Evolutionary conservation across 64 coral and sea anemone species (phyloP), one percentile per base, ranked within the genome.

Genomic region (Astreopora myriophthalma): DNA sequence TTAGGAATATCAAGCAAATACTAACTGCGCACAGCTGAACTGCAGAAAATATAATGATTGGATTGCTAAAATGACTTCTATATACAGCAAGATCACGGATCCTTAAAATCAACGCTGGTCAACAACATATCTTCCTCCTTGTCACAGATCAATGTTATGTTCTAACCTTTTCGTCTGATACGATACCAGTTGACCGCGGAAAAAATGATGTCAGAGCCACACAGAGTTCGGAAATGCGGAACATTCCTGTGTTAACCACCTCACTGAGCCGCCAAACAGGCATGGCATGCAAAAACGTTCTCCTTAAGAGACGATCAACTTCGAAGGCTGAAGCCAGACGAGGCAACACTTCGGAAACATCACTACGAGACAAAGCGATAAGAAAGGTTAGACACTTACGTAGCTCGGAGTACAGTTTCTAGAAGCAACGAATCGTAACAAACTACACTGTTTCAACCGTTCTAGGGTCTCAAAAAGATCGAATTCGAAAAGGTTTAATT

Each of bases 271-370:
- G 2, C 75, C 75, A 58, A 57, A 79, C 48, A 20, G 44, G 44
- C 11, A 79, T 14, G 1, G 48, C 75, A 19, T 6, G 28, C 1
- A 79, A 48, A 57, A 58, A 52, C 6, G 75, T 79, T 57, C 75
- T 79, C 48, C 10, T 79, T 1, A 79, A 57, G 9, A 79, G 8
- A 6, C 25, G 27, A 28, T 79, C 75, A 55, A 79, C 75, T 20
- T 79, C 26, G 33, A 79, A 79, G 39, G 75, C 75, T 79, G 46
- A 17, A 31, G 27, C 75, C 3, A 79, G 46, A 31, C 26, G 75
- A 79, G 75, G 48, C 44, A 26, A 79, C 3, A 79, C 13, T 14
- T 79, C 26, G 0, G 27, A 7, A 31, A 79, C 55, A 79, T 79
- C 16, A 25, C 75, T 79, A 20, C 3, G 24, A 27, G 8, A 27